Evolutionary conservation across 2,113 vertebrate species (phyloP), one percentile per base, ranked within the genome.

Genomic region (Boleophthalmus pectinirostris): DNA sequence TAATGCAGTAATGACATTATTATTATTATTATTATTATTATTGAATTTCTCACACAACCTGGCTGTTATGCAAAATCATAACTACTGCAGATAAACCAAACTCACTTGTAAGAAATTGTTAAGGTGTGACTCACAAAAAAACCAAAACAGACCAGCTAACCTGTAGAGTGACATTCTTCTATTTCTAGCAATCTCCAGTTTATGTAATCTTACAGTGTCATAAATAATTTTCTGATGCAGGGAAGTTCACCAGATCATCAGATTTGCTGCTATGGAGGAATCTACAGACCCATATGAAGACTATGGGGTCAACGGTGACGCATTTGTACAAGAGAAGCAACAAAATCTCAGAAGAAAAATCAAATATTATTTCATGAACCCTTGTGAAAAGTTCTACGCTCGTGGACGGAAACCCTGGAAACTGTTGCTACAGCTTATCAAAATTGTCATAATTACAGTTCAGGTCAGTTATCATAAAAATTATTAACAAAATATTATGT

Each of bases 351-450:
- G 94, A 79, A 92, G 95, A 73, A 97, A 94, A 80, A 93, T 97
- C 82, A 97, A 96, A 70, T 97, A 95, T 83, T 97, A 92, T 85
- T 98, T 98, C 73, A 98, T 97, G 96, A 97, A 97, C 80, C 96
- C 97, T 0, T 98, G 96, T 83, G 97, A 98, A 78, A 98, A 97
- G 82, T 97, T 96, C 82, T 93, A 94, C 74, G 96, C 97, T 20
- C 93, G 96, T 0, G 95, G 96, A 20, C 92, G 96, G 18, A 98
- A 97, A 80, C 96, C 97, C 0, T 98, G 96, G 96, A 98, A 98
- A 84, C 94, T 98, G 53, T 80, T 90, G 0, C 93, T 97, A 80
- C 97, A 98, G 81, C 92, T 98, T 58, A 85, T 98, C 77, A 98
- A 98, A 92, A 96, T 97, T 64, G 94, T 88, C 0, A 95, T 96